Percentiles rank a stretch among this genome's conserved stretches.
Evolutionary conservation across 2,888 invertebrate species (phyloP).

Genomic region (Hofmannophila pseudospretella): DNA sequence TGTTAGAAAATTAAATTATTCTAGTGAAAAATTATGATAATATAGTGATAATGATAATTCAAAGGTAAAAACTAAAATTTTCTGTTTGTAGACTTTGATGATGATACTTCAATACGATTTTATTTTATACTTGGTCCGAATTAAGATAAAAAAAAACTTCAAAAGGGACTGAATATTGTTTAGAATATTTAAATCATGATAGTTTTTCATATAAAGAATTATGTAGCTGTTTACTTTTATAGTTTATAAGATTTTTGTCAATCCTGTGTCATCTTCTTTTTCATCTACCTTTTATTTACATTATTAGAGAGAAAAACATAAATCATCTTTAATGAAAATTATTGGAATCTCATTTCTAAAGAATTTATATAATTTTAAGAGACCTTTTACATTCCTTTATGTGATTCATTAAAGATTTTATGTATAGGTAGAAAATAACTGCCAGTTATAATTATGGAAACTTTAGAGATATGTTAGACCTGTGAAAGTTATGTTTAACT

Average conservation of each 20-base stretch:
- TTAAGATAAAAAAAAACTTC: constrained; percentile 7
- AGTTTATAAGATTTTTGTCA: no score
- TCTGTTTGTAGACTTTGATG: no score
- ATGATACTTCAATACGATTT: constrained; percentile 7
- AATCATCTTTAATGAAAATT: not conserved
- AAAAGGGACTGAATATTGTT: constrained; percentile 18
- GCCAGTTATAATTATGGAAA: no score
- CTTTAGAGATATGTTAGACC: no score
- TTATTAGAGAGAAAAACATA: no score
- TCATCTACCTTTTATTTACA: no score
- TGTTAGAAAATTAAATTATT: constrained; percentile 15
- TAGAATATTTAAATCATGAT: constrained; percentile 16
- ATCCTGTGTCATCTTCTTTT: not conserved
- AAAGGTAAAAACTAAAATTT: no score
- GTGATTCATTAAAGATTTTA: constrained; percentile 4
- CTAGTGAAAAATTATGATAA: constrained; percentile 24
- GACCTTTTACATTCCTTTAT: constrained; percentile 12
- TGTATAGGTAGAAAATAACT: not conserved
- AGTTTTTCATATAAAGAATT: no score
- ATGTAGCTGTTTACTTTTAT: no score
- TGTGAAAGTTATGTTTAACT: no score
- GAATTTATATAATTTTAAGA: constrained; percentile 5
- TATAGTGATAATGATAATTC: no score
- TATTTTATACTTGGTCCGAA: constrained; percentile 4
- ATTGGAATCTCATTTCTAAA: not conserved